phyloP scores from a whole-genome alignment of 2,797 vertebrate genomes.

The Coccyzus lansbergi region DNA sequence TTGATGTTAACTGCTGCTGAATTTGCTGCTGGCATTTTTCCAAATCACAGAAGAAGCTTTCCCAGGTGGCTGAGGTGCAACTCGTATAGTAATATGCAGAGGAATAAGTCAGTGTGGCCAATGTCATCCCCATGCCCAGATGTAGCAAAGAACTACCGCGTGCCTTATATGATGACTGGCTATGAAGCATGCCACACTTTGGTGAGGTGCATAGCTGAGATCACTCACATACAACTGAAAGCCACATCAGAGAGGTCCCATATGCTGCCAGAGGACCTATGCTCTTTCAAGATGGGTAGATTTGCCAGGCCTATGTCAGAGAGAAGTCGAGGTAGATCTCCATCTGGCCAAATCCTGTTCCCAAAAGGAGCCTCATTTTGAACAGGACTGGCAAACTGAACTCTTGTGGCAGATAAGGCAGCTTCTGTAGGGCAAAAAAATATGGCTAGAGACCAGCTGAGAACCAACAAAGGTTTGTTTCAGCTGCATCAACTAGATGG shows the following conservation, averaged over 20 bases:
- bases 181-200: not conserved
- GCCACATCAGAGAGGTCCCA: not conserved
- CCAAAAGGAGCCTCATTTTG: not conserved
- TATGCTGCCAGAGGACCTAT: not conserved
- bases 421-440: not conserved
- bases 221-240: not conserved
- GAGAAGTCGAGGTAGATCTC: not conserved
- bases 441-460: not conserved
- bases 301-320: not conserved
- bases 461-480: not conserved
- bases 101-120: not conserved
- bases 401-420: not conserved
- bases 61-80: not conserved
- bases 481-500: not conserved
- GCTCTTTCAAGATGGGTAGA: not conserved
- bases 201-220: not conserved
- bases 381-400: not conserved
- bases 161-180: not conserved
- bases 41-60: not conserved
- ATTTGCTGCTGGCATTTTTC: not conserved
- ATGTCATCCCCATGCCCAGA: not conserved
- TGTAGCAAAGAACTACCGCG: not conserved
- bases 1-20: rapidly evolving
- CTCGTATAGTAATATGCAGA: not conserved
- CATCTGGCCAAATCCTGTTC: not conserved